Percentiles rank a stretch among this genome's conserved stretches.
These are phyloP conservation scores for Anguilla anguilla DNA, from an alignment of 2,797 vertebrate species.

Conservation along the genomic window DNA sequence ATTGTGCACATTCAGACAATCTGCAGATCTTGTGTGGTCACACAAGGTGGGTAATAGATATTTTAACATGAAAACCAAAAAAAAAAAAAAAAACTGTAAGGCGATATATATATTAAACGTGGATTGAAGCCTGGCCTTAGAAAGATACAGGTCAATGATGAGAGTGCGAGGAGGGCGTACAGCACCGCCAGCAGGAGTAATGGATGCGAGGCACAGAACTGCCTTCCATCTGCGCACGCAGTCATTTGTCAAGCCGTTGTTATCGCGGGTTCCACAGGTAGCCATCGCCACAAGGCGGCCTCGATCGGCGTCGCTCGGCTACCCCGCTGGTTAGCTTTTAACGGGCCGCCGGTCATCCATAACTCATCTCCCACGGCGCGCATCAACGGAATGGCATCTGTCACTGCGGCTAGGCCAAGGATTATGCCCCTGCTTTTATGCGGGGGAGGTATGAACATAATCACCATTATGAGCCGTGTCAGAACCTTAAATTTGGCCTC, in stretches of 20 bases:
- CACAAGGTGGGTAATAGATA: too few relatives aligned
- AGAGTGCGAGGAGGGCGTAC: neutral
- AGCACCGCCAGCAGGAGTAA: neutral
- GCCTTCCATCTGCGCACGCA: neutral
- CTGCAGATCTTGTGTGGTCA: neutral
- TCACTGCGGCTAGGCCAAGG: neutral
- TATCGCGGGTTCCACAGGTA: neutral
- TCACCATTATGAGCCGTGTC: neutral
- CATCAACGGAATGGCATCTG: neutral
- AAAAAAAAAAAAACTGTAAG: too few relatives aligned
- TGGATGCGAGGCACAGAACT: neutral
- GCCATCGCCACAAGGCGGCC: neutral
- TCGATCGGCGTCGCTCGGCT: neutral
- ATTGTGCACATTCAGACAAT: neutral
- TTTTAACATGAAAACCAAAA: too few relatives aligned
- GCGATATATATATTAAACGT: neutral
- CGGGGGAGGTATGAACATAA: neutral
- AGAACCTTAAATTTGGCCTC: slow-evolving; percentile 5
- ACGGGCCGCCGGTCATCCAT: neutral
- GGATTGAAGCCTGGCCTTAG: neutral
- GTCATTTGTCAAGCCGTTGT: neutral
- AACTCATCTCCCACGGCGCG: neutral
- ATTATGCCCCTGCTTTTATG: neutral
- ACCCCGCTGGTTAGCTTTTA: neutral
- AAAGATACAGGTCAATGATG: neutral